Evolutionary conservation across 2,888 invertebrate genomes (phyloP), one percentile per base, ranked within the genome.

Genomic region (Scrobipalpa costella): DNA sequence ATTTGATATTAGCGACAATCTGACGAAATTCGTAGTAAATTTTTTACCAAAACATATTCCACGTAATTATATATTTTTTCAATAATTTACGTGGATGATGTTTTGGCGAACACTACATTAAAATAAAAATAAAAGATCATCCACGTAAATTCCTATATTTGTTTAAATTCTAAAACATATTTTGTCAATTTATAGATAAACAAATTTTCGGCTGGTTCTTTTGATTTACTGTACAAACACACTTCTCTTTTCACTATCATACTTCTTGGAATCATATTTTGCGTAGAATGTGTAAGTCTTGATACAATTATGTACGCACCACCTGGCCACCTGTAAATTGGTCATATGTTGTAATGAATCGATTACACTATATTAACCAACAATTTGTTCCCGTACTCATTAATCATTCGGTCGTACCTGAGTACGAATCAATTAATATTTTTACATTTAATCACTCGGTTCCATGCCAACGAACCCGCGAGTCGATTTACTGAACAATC

Each of bases 401-500:
- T 59, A 59, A 44, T 59, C 44, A 59, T 59, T 15, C 27, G 27
- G 27, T 52, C 50, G 13, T 52, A 52, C 50, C 50, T 59, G 34
- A 59, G 40, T 40, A 59, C 59, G 59, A 59, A 44, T 59, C 44
- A 59, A 59, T 59, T 59, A 59, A 59, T 59, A 59, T 59, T 59
- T 59, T 27, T 44, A 59, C 59, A 59, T 59, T 59, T 59, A 59
- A 59, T 59, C 40, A 40, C 27, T 44, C 44, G 59, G 44, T 44
- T 59, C 44, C 44, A 27, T 27, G 36, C 44, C 59, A 40, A 44
- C 59, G 59, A 59, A 59, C 59, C 27, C 44, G 33, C 36, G 40
- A 61, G 60, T 64, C 64, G 61, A 64, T 63, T 64, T 57, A 50
- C 33, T 36, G 13, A 47, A 64, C 33, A 63, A 63, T 38, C 49